Percentiles rank a stretch among this genome's conserved stretches.
Conservation (phyloP, 2,888 invertebrate genomes). For the Drosophila tanythrix region DNA sequence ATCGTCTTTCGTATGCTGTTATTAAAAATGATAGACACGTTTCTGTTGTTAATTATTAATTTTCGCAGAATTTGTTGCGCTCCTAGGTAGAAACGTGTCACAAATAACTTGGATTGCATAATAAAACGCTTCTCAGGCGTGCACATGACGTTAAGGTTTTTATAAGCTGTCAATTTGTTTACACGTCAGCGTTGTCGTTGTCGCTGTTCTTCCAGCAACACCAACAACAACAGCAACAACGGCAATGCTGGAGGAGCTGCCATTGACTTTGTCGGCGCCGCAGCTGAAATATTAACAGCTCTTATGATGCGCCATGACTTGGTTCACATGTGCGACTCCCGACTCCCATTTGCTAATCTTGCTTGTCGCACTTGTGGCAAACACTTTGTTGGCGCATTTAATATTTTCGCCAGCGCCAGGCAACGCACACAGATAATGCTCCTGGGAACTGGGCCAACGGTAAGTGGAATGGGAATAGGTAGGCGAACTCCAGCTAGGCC, state of each 20-base stretch:
- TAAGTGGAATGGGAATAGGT: constrained; percentile 9
- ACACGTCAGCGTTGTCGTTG: constrained; percentile 53
- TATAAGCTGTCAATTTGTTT: constrained; percentile 83
- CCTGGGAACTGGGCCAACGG: constrained; percentile 59
- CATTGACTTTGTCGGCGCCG: constrained; percentile 50
- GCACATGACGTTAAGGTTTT: constrained; percentile 76
- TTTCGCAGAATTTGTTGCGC: constrained; percentile 53
- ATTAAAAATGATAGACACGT: constrained; percentile 79
- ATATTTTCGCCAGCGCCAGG: constrained; percentile 61
- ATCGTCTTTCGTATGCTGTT: constrained; percentile 32
- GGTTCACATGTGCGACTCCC: constrained; percentile 32
- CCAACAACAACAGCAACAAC: not conserved
- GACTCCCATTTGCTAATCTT: constrained; percentile 16
- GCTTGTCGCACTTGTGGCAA: constrained; percentile 53
- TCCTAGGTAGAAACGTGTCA: constrained; percentile 47
- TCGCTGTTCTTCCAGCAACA: not conserved
- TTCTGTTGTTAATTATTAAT: constrained; percentile 79
- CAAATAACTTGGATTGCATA: constrained; percentile 76
- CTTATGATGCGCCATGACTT: constrained; percentile 56
- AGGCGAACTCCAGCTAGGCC: constrained; percentile 42
- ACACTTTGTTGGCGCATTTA: constrained; percentile 64
- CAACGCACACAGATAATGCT: constrained; percentile 67
- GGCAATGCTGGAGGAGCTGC: constrained; percentile 13
- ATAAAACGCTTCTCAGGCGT: constrained; percentile 66
- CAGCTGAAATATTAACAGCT: constrained; percentile 76